Conservation (phyloP, 2,888 invertebrate species). For the Aspidapion aeneum region DNA sequence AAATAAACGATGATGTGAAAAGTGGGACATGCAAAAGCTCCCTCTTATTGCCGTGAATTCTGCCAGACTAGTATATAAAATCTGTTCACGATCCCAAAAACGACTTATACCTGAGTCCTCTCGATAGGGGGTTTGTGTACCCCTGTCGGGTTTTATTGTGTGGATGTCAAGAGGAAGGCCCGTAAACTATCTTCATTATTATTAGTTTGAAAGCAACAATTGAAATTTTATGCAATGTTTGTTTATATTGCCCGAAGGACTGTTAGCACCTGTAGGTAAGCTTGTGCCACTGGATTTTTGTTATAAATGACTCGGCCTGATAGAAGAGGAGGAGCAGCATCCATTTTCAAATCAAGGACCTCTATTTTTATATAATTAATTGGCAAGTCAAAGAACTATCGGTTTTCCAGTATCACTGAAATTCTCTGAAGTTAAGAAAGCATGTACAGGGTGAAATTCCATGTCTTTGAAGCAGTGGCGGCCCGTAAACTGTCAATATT, state of each 20-base stretch:
- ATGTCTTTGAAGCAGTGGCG: too few species aligned
- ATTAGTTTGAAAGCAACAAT: constrained; percentile 38
- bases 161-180: constrained; percentile 46
- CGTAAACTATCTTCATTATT: constrained; percentile 50
- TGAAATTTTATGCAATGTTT: constrained; percentile 42
- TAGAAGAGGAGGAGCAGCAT: constrained; percentile 4
- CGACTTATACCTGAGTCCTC: constrained; percentile 22
- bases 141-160: constrained; percentile 47
- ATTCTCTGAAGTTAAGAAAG: too few species aligned
- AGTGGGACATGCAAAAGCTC: too few species aligned
- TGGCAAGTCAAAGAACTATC: too few species aligned
- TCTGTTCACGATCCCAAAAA: background rate
- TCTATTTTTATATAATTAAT: too few species aligned
- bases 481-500: too few species aligned
- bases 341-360: too few species aligned
- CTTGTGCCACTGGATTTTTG: constrained; percentile 18
- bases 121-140: constrained; percentile 42
- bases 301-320: background rate
- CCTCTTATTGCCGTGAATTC: too few species aligned
- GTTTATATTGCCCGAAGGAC: constrained; percentile 33
- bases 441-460: too few species aligned
- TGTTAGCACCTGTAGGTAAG: constrained; percentile 25
- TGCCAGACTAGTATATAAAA: background rate
- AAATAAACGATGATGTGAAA: too few species aligned
- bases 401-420: too few species aligned